Evolutionary conservation across 2,113 vertebrate species (phyloP), one percentile per base, ranked within the genome.

Genomic region (Baryphthengus martii): DNA sequence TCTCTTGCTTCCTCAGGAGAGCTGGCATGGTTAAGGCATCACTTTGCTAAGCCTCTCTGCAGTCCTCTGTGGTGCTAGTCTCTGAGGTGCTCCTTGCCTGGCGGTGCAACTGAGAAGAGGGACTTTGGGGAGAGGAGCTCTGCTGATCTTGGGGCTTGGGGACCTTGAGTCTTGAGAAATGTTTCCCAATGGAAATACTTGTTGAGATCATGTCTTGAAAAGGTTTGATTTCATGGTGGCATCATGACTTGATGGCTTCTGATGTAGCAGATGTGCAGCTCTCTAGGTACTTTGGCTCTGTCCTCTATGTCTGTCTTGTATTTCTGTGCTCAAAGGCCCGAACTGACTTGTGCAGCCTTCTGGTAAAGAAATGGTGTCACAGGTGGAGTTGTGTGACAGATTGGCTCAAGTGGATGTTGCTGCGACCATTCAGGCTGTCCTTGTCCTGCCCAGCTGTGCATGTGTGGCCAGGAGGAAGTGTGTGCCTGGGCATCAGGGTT

Each of bases 11-110:
- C 44, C 26, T 31, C 44, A 47, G 47, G n/a, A 59, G 42, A 61
- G 40, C 45, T 4, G 17, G 14, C 0, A 3, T 21, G 33, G 49
- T 58, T 56, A 31, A 58, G 44, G 26, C 19, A 29, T 35, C 0
- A 6, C 23, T 84, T 61, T 55, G 61, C n/a, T 28, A 50, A 88
- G 13, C 58, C 3, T 23, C 19, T 72, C 37, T 53, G 52, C 44
- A 50, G 55, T 44, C 56, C 31, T 39, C 17, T 63, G 17, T 40
- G 31, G 31, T 58, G 56, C 3, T 3, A 39, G 50, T 33, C 29
- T 50, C 42, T 82, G 28, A 17, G 13, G 6, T 55, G 31, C 61
- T 68, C 19, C 53, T 56, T 35, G 68, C 47, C 63, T 61, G 49
- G 35, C 11, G 16, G 18, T 68, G 37, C 44, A 59, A 6, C 24